Evolutionary conservation across 2,797 vertebrate species (phyloP).

Genomic region (Squalus acanthias): DNA sequence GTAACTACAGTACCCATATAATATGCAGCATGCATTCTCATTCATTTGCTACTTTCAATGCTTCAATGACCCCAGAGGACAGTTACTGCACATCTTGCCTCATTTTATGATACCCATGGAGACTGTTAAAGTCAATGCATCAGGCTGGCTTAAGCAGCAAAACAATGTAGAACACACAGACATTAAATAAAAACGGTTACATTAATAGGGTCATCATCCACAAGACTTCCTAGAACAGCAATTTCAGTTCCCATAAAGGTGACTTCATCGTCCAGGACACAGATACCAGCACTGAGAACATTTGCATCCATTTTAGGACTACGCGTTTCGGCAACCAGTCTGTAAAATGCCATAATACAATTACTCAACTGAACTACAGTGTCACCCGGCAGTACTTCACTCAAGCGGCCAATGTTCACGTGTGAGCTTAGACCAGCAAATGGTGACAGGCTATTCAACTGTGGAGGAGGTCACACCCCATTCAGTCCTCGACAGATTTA

Average conservation of each 20-base stretch:
- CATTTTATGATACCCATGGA: background rate
- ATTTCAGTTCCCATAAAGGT: background rate
- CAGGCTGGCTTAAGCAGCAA: background rate
- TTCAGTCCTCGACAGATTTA: background rate
- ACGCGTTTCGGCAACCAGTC: background rate
- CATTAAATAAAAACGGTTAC: background rate
- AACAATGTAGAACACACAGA: background rate
- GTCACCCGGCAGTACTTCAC: background rate
- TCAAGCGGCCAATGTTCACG: background rate
- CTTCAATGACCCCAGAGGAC: background rate
- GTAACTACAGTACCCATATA: background rate
- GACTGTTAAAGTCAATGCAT: background rate
- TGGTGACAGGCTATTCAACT: background rate
- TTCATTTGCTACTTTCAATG: background rate
- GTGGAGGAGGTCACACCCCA: background rate
- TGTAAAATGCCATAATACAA: background rate
- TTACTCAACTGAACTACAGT: background rate
- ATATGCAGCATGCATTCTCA: background rate
- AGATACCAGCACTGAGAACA: background rate
- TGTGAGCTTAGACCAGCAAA: background rate
- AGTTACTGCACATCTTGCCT: background rate
- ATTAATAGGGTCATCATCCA: background rate
- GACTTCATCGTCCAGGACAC: background rate
- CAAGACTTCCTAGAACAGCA: background rate
- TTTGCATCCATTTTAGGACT: background rate